Evolutionary conservation across 2,888 invertebrate genomes (phyloP).

Genomic region (Cheilosia variabilis): DNA sequence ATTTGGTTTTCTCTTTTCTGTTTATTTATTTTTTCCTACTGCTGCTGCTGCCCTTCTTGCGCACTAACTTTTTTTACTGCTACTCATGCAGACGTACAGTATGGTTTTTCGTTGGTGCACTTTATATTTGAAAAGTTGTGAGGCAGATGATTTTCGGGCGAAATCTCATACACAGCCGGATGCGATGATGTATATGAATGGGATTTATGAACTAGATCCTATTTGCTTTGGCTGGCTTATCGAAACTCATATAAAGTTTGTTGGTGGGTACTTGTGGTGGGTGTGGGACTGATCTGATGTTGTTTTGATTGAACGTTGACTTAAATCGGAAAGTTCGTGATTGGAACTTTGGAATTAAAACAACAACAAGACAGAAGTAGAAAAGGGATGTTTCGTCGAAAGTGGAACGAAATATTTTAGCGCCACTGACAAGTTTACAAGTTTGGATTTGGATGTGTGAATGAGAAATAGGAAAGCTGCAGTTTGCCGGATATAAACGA

Average conservation of each 20-base stretch:
- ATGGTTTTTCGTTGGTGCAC: constrained; percentile 18
- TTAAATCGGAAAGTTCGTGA: neutral
- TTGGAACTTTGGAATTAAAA: neutral
- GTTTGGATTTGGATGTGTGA: no score
- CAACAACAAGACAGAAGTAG: neutral
- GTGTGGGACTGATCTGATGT: neutral
- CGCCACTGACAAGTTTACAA: no score
- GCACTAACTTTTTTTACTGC: neutral
- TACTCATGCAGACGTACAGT: constrained; percentile 18
- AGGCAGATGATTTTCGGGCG: constrained; percentile 1
- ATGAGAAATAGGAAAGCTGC: no score
- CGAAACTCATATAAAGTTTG: constrained; percentile 3
- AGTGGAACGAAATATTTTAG: no score
- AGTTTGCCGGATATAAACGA: no score
- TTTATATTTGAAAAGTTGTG: constrained; percentile 60
- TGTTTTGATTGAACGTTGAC: constrained; percentile 11
- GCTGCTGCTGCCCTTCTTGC: constrained; percentile 5
- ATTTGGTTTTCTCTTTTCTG: constrained; percentile 40
- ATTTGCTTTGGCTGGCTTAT: constrained; percentile 13
- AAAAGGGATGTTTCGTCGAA: no score
- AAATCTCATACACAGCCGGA: neutral
- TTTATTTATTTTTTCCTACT: neutral
- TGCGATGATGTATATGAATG: constrained; percentile 26
- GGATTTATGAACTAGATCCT: constrained; percentile 28
- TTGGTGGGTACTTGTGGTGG: neutral